Evolutionary conservation across 2,113 vertebrate species (phyloP).

Genomic region (Dicentrarchus labrax): DNA sequence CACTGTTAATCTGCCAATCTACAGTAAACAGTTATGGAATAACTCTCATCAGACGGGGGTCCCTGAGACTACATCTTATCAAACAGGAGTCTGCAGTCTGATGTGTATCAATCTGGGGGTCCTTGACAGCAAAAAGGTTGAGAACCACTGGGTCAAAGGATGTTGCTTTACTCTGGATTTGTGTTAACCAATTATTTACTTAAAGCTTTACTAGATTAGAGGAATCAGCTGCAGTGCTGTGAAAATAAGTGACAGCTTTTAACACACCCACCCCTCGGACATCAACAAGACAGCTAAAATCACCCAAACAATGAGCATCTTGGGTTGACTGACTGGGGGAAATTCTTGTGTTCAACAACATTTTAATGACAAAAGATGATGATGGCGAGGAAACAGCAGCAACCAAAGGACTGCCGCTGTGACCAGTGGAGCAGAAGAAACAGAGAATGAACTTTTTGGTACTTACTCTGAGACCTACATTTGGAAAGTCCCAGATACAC

Average conservation of each 20-base stretch:
- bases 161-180: not conserved
- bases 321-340: too few relatives aligned
- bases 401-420: not conserved
- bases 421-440: not conserved
- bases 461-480: not conserved
- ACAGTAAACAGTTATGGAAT: too few relatives aligned
- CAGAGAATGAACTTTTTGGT: not conserved
- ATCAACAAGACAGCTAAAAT: not conserved
- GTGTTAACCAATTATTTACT: not conserved
- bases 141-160: too few relatives aligned
- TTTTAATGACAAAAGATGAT: not conserved
- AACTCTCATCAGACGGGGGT: too few relatives aligned
- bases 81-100: too few relatives aligned
- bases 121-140: too few relatives aligned
- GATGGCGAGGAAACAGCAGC: not conserved
- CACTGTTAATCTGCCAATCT: too few relatives aligned
- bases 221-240: not conserved
- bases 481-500: conserved; percentile 14
- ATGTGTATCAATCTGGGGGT: too few relatives aligned
- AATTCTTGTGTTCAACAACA: not conserved
- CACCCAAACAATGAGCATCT: too few relatives aligned
- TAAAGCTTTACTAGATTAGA: not conserved
- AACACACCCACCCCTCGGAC: not conserved
- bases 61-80: too few relatives aligned
- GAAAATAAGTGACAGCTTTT: not conserved